These are phyloP conservation scores for Aix galericulata DNA, from an alignment of 2,113 vertebrate genomes.

Conservation along the genomic window DNA sequence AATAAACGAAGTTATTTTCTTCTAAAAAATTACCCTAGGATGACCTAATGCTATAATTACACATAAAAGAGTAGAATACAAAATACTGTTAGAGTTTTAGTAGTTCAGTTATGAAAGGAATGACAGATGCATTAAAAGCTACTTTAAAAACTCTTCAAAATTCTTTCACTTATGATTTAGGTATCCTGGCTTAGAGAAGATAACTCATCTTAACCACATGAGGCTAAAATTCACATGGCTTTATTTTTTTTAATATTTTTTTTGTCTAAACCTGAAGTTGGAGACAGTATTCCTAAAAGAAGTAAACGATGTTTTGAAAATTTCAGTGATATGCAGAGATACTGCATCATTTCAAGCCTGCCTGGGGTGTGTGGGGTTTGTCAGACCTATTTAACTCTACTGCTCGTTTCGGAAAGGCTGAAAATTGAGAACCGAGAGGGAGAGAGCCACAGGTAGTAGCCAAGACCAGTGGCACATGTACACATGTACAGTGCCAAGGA, in stretches of 20 bases:
- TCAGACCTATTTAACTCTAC: background rate
- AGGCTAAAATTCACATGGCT: accelerated
- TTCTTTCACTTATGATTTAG: background rate
- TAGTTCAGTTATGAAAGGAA: background rate
- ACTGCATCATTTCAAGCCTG: accelerated
- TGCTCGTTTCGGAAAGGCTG: background rate
- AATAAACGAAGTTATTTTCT: background rate
- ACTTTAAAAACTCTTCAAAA: background rate
- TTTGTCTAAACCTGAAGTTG: background rate
- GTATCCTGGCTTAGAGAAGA: background rate
- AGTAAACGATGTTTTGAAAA: background rate
- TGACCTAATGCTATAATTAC: background rate
- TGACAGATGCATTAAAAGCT: background rate
- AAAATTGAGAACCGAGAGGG: background rate
- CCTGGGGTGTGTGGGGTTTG: background rate
- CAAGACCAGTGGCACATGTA: background rate
- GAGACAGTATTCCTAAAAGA: background rate
- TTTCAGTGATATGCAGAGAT: background rate
- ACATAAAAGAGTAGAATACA: background rate
- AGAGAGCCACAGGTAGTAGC: background rate
- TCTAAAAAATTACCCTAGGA: background rate
- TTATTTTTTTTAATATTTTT: background rate
- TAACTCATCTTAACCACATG: background rate
- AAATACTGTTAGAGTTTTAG: background rate
- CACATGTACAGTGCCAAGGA: accelerated